Base-by-base conservation (phyloP, 2,888 invertebrate species). In the Cenopis cana region DNA sequence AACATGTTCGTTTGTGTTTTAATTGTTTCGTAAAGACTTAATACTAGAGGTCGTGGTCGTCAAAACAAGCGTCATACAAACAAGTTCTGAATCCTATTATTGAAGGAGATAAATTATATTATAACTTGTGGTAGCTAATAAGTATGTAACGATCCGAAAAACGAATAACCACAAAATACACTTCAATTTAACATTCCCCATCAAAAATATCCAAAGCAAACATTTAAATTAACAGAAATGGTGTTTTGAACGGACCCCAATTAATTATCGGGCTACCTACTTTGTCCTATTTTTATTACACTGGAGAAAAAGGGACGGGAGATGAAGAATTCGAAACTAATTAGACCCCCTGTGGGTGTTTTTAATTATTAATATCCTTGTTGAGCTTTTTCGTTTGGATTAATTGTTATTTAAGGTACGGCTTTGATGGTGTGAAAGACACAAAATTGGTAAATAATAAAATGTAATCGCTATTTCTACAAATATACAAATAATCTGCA, bases 331-430 rank as follows among this genome's bases (percentile, higher is more conserved):
- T 67, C 50, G 18, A 74, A 78, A 85, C 84, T 85, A 86, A 87
- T 85, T 84, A 80, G 85, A 81, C 86, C 86, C 81, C 86, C 87
- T 82, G 82, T 81, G 79, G 86, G 76, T 82, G 77, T 75, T 77
- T 79, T 77, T 78, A 80, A 81, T 76, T 75, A 76, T 74, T 76
- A 66, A 72, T 72, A 65, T 66, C 50, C 50, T 61, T 71, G 49
- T 49, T 18, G n/a, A 41, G 55, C 41, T 50, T 61, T 67, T 49
- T 52, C 52, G 52, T 52, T 68, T 50, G n/a, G 36, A 66, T 71
- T 61, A 71, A 71, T 71, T 61, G 50, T 29, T 66, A 49, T 61
- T 36, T 18, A 29, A 20, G 54, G 54, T 69, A 59, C 38, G 41
- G 41, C 46, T 69, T 17, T 41, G 50, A 38, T 10, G 29, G 41